Conservation (phyloP, 1,140 invertebrate genomes). For the Polypedilum pembai region DNA sequence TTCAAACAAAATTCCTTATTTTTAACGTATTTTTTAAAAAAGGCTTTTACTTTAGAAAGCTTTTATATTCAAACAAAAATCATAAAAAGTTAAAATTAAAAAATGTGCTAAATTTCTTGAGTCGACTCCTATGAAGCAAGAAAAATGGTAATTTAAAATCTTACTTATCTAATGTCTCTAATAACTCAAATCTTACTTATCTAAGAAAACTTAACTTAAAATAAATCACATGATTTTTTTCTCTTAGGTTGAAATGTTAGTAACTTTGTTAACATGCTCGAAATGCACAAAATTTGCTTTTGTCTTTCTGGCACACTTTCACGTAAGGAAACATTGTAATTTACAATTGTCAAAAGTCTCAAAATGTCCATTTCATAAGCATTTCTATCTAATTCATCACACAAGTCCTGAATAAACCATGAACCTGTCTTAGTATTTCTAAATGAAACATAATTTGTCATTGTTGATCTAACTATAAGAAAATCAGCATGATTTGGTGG, state of each 20-base stretch:
- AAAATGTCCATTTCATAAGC: not conserved
- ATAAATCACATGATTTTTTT: not conserved
- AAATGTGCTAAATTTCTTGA: too few relatives aligned
- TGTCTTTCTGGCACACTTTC: not conserved
- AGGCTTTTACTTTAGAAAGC: too few relatives aligned
- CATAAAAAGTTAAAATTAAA: too few relatives aligned
- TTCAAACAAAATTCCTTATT: too few relatives aligned
- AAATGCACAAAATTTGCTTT: constrained; percentile 21
- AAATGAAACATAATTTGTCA: constrained; percentile 20
- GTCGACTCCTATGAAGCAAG: too few relatives aligned
- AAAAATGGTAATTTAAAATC: too few relatives aligned
- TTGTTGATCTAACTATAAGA: not conserved
- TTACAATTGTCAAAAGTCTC: not conserved
- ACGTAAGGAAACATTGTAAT: not conserved
- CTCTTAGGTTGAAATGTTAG: not conserved
- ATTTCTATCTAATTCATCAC: not conserved
- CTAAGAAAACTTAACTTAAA: not conserved
- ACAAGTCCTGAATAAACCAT: constrained; percentile 21
- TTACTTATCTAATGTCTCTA: too few relatives aligned
- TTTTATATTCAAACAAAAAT: too few relatives aligned
- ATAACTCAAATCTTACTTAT: too few relatives aligned
- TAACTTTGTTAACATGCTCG: constrained; percentile 5
- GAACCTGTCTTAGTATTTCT: not conserved
- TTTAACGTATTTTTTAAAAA: too few relatives aligned
- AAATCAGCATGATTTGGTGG: not conserved